Evolutionary conservation across 2,888 invertebrate genomes (phyloP), one percentile per base, ranked within the genome.

Genomic region (Ctena decussata): DNA sequence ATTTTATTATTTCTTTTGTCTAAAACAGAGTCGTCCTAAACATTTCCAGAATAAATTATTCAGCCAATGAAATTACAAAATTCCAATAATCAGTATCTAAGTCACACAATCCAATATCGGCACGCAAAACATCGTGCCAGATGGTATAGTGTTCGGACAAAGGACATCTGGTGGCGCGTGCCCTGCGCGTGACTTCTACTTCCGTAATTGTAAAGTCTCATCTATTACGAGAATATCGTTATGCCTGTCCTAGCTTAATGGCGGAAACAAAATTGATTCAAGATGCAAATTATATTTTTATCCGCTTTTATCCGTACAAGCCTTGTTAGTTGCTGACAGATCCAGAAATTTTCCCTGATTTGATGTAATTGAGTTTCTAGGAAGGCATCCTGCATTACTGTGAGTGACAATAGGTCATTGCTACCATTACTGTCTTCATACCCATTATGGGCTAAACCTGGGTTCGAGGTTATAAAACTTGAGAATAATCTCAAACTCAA

Each of bases 111-210:
- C 35, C 65, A 65, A 65, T 65, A 65, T 65, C 65, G 65, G 65
- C 65, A 65, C 65, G 65, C 65, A 35, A 35, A 35, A 30, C 65
- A 32, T 78, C 83, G 69, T 74, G 86, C 86, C 86, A 86, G 86
- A 86, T 86, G 86, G 80, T 77, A 80, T 44, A 75, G 53, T 1
- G 18, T 35, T 65, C 80, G 80, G 86, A 86, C 86, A 83, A 83
- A 80, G 71, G 65, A 77, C 86, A 74, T 75, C 75, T 72, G 75
- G 78, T 77, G 86, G 77, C 86, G 82, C 86, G 83, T 83, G 86
- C 37, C 49, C 30, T 77, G 39, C 83, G 77, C 83, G 83, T 86
- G 86, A 78, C 69, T 73, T 73, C 76, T 60, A 69, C 65, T 65
- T 65, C 65, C 65, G 8, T 53, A 11, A 65, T 65, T 18, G 65